Evolutionary conservation across 1,140 invertebrate genomes (phyloP).

Genomic region (Bombus superbus): DNA sequence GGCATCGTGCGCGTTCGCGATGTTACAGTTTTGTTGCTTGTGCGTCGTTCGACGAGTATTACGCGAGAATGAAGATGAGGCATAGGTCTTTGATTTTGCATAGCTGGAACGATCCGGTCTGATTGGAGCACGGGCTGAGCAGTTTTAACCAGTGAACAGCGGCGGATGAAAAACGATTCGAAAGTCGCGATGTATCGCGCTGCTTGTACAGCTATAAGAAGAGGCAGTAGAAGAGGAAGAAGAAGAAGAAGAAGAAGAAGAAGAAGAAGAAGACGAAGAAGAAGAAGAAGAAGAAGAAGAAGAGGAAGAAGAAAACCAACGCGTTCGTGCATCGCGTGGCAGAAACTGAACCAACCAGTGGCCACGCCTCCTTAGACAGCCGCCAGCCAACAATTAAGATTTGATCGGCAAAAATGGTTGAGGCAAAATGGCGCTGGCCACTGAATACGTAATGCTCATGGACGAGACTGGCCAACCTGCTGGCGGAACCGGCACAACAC

Average conservation of each 20-base stretch:
- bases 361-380: conserved; percentile 83
- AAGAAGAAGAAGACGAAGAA: conserved; percentile 69
- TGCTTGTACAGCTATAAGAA: conserved; percentile 60
- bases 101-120: conserved; percentile 37
- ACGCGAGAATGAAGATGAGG: not conserved
- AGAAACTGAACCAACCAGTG: conserved; percentile 78
- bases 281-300: conserved; percentile 72
- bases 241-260: conserved; percentile 49
- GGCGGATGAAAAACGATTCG: conserved; percentile 25
- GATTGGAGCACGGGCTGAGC: conserved; percentile 74
- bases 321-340: conserved; percentile 80
- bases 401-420: conserved; percentile 84
- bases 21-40: not conserved
- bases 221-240: conserved; percentile 39
- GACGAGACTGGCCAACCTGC: conserved; percentile 54
- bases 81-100: conserved; percentile 47
- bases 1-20: not conserved
- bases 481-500: conserved; percentile 54
- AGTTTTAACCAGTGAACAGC: conserved; percentile 33
- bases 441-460: conserved; percentile 80
- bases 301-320: conserved; percentile 76
- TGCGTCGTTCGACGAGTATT: not conserved
- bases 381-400: conserved; percentile 84
- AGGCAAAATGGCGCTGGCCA: conserved; percentile 82
- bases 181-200: conserved; percentile 59